Conservation (phyloP, 2,113 vertebrate species). For the Pyxicephalus adspersus region DNA sequence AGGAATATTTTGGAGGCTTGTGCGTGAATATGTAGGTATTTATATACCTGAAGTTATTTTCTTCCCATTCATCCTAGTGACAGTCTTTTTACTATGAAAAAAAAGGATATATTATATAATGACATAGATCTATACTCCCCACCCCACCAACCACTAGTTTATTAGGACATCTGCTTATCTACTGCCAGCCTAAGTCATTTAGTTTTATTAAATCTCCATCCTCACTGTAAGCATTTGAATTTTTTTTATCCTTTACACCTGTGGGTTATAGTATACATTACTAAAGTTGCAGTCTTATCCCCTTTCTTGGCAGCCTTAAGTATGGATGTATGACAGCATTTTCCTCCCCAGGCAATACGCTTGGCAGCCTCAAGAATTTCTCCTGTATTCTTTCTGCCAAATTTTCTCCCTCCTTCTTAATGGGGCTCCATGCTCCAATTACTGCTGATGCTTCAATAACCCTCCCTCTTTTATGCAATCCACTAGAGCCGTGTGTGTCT, state of each 20-base stretch:
- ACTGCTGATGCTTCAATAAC: constrained; percentile 33
- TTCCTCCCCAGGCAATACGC: constrained; percentile 24
- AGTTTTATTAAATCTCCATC: too few relatives aligned
- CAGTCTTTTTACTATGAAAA: too few relatives aligned
- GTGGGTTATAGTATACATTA: neutral
- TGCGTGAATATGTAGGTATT: too few relatives aligned
- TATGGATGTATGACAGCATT: constrained; percentile 32
- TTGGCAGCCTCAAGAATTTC: constrained; percentile 43
- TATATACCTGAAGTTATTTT: too few relatives aligned
- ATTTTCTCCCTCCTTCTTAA: constrained; percentile 45
- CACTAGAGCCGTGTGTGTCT: constrained; percentile 32
- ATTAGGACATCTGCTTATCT: too few relatives aligned
- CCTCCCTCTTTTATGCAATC: constrained; percentile 38
- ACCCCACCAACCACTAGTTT: too few relatives aligned
- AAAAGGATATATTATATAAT: too few relatives aligned
- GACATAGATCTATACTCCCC: too few relatives aligned
- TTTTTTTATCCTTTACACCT: neutral
- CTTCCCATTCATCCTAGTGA: too few relatives aligned
- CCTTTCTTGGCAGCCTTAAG: constrained; percentile 13
- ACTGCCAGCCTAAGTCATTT: too few relatives aligned
- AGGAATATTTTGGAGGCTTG: too few relatives aligned
- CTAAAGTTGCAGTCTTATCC: constrained; percentile 27
- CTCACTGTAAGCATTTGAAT: too few relatives aligned
- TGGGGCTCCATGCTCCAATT: constrained; percentile 52
- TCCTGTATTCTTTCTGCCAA: constrained; percentile 29